These are phyloP conservation scores for Mythimna loreyi DNA, from an alignment of 2,888 invertebrate species.

Conservation along the genomic window DNA sequence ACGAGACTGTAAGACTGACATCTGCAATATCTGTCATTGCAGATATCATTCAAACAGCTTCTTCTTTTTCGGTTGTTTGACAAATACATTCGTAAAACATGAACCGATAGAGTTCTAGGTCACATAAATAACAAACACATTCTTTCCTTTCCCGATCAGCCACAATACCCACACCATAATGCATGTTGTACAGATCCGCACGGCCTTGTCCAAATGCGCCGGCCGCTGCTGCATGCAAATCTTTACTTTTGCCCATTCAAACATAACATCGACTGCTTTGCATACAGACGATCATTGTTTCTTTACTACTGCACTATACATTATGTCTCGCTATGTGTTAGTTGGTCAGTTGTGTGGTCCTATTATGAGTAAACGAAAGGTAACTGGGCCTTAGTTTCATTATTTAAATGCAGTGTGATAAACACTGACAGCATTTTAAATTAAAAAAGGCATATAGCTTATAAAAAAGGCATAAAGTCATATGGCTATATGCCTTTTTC, in stretches of 20 bases:
- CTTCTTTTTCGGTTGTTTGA: no score
- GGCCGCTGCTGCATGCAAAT: conserved; percentile 41
- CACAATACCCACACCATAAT: neutral
- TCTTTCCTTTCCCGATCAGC: no score
- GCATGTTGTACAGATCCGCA: neutral
- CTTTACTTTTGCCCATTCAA: conserved; percentile 35
- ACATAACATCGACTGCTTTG: conserved; percentile 19
- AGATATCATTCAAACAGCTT: no score
- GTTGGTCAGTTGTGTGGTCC: conserved; percentile 36
- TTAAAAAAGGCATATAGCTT: no score
- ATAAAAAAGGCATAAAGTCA: no score
- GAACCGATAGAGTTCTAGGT: no score
- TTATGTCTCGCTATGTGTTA: neutral
- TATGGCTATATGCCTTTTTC: neutral
- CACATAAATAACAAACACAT: no score
- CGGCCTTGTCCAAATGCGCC: conserved; percentile 24
- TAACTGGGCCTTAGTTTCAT: neutral
- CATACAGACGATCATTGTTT: conserved; percentile 45
- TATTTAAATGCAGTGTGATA: neutral
- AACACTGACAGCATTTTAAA: no score
- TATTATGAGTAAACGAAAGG: neutral
- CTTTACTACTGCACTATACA: conserved; percentile 9
- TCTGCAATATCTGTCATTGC: no score
- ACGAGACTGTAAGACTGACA: no score
- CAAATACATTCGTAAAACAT: no score